Percentiles rank a stretch among this genome's conserved stretches.
phyloP scores from a whole-genome alignment of 2,113 vertebrate species.

The Oceanites oceanicus region DNA sequence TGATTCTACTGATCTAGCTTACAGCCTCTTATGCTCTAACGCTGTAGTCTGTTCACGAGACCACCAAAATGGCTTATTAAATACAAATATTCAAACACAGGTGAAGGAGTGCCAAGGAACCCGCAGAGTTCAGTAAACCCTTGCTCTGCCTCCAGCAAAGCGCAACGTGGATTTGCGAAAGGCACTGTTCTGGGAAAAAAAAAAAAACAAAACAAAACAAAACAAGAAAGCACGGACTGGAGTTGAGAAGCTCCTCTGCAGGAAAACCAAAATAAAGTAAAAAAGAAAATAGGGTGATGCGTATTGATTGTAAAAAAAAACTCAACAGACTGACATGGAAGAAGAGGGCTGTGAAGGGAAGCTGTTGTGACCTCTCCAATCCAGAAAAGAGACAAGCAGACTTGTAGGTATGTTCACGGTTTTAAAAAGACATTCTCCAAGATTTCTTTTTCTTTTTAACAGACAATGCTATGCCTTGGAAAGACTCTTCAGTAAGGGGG shows the following conservation, averaged over 20 bases:
- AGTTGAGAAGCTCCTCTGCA: neutral
- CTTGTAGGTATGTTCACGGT: fast-evolving
- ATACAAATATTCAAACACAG: neutral
- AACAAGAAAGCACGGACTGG: neutral
- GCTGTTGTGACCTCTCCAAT: neutral
- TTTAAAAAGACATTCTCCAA: neutral
- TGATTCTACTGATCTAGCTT: neutral
- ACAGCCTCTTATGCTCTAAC: neutral
- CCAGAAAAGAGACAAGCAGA: neutral
- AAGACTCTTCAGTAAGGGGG: neutral
- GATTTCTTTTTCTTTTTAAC: neutral
- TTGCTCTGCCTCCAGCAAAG: neutral
- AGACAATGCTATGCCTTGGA: neutral
- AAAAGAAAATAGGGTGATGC: neutral
- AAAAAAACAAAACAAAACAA: neutral
- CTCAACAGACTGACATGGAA: neutral
- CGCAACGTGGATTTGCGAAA: neutral
- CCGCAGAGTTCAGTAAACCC: neutral
- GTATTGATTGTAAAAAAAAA: neutral
- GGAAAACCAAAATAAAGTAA: neutral
- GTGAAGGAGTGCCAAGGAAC: neutral
- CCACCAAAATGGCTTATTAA: neutral
- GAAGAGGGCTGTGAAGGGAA: neutral
- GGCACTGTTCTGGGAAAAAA: neutral
- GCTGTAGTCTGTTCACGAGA: neutral